These are phyloP conservation scores for Oriolus oriolus DNA, from an alignment of 2,113 vertebrate genomes.

Conservation along the genomic window DNA sequence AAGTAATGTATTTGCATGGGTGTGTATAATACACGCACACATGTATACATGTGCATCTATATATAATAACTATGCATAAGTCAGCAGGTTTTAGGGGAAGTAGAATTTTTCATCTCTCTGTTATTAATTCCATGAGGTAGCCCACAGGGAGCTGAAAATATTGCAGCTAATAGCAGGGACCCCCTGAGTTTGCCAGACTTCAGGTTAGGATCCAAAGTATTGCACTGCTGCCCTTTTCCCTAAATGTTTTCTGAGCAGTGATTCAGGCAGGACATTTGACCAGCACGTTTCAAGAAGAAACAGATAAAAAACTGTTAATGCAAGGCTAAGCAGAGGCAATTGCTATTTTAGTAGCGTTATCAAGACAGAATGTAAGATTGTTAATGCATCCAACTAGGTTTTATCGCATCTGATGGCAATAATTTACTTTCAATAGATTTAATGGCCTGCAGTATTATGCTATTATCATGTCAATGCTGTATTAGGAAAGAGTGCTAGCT, in stretches of 20 bases:
- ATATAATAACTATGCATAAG: background rate
- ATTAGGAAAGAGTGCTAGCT: background rate
- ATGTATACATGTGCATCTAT: background rate
- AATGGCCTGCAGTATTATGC: slow-evolving; percentile 37
- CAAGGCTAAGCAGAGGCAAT: background rate
- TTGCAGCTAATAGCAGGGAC: background rate
- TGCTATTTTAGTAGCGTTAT: background rate
- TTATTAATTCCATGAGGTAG: background rate
- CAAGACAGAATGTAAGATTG: background rate
- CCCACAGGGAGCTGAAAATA: background rate
- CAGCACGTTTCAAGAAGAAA: background rate
- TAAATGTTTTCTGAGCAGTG: background rate
- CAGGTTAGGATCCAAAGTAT: background rate
- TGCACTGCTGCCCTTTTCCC: background rate
- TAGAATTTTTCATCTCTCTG: background rate
- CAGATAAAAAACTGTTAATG: background rate
- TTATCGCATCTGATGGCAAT: slow-evolving; percentile 14
- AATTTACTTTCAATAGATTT: slow-evolving; percentile 49
- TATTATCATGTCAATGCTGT: slow-evolving; percentile 46
- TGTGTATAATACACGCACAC: background rate
- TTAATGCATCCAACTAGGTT: background rate
- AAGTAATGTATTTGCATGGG: background rate
- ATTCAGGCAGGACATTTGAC: background rate
- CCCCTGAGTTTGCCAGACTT: background rate
- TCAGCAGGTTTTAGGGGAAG: background rate